These are phyloP conservation scores for Sardina pilchardus DNA, from an alignment of 2,113 vertebrate genomes.

Conservation along the genomic window DNA sequence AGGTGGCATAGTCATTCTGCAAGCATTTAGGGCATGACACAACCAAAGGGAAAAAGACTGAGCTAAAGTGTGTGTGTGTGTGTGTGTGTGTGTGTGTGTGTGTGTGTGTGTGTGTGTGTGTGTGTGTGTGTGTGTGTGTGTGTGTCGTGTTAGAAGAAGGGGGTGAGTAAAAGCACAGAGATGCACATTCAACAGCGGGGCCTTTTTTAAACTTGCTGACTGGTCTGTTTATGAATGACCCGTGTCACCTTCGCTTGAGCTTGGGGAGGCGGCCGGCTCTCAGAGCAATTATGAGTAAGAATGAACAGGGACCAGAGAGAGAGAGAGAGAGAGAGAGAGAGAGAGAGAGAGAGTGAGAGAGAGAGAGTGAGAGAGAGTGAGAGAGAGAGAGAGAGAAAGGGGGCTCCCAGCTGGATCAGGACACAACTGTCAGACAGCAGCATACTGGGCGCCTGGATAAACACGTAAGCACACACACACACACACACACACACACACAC, in stretches of 20 bases:
- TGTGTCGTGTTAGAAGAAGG: not conserved
- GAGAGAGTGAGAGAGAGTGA: no score
- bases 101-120: constrained; percentile 21
- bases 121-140: constrained; percentile 27
- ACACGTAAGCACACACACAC: not conserved
- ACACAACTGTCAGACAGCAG: not conserved
- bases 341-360: no score
- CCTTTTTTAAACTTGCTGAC: constrained; percentile 65
- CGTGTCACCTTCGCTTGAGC: constrained; percentile 41
- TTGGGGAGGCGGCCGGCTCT: constrained; percentile 49
- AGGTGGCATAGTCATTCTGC: not conserved
- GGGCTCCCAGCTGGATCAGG: not conserved
- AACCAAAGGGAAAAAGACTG: not conserved
- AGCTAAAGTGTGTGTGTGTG: not conserved
- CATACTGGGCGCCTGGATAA: not conserved
- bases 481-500: not conserved
- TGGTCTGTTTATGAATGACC: constrained; percentile 53
- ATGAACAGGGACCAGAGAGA: constrained; percentile 16
- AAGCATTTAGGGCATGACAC: not conserved
- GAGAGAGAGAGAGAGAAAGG: not conserved
- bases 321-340: no score
- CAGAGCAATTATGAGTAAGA: constrained; percentile 57
- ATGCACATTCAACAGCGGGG: not conserved
- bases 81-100: constrained; percentile 24
- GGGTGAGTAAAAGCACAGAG: not conserved